These are phyloP conservation scores for Tetranychus piercei DNA, from an alignment of 2,888 invertebrate genomes.

Conservation along the genomic window DNA sequence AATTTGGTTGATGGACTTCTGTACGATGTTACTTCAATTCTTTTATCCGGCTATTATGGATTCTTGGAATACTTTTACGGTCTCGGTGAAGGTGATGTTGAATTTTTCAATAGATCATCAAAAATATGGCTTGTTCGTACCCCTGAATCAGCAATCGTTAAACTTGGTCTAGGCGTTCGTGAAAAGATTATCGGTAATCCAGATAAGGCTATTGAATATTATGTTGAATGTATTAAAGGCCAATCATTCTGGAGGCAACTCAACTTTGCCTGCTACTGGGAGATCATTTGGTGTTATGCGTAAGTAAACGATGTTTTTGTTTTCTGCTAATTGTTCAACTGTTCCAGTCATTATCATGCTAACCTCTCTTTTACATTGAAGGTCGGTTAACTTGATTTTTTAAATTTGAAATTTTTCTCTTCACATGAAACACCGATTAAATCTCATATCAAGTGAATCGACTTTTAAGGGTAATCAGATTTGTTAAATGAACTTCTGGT, in stretches of 20 bases:
- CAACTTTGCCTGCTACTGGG: conserved; percentile 83
- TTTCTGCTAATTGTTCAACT: not conserved
- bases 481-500: not conserved
- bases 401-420: not conserved
- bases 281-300: conserved; percentile 74
- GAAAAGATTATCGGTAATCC: conserved; percentile 14
- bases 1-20: conserved; percentile 52
- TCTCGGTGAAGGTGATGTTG: conserved; percentile 10
- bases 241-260: conserved; percentile 74
- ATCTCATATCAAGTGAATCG: not conserved
- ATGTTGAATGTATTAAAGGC: conserved; percentile 33
- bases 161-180: conserved; percentile 9
- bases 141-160: conserved; percentile 9
- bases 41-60: conserved; percentile 63
- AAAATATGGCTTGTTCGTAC: conserved; percentile 13
- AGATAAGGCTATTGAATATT: conserved; percentile 10
- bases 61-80: conserved; percentile 64
- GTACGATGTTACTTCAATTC: conserved; percentile 65
- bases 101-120: conserved; percentile 10
- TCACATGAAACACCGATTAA: not conserved
- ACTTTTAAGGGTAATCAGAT: not conserved
- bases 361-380: not conserved
- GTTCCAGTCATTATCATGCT: not conserved
- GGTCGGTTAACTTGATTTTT: not conserved
- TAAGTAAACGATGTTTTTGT: conserved; percentile 32